These are phyloP conservation scores for Folsomia candida DNA, from an alignment of 2,888 invertebrate species.

Conservation along the genomic window DNA sequence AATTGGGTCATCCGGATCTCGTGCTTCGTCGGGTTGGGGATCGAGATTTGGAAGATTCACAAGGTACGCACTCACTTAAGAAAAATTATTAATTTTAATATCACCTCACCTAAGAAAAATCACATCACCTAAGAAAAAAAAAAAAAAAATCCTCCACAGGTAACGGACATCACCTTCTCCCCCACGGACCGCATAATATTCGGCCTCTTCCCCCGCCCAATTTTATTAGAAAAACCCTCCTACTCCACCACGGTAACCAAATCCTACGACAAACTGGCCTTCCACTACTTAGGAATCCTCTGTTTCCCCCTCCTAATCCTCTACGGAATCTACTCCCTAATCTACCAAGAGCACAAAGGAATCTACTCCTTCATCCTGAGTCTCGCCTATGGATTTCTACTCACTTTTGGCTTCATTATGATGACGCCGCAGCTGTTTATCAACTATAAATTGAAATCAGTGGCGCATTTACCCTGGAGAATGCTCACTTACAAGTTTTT, in stretches of 20 bases:
- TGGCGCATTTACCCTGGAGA: conserved; percentile 98
- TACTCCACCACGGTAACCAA: conserved; percentile 92
- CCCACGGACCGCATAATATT: conserved; percentile 70
- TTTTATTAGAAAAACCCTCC: conserved; percentile 90
- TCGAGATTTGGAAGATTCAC: conserved; percentile 99
- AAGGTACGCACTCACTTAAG: conserved; percentile 71
- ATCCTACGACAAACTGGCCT: conserved; percentile 91
- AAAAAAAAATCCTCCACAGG: no score
- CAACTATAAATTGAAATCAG: conserved; percentile 98
- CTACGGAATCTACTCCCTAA: conserved; percentile 91
- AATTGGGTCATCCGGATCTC: conserved; percentile 93
- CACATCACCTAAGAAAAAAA: no score
- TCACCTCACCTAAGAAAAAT: no score
- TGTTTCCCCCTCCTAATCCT: conserved; percentile 88
- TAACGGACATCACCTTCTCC: conserved; percentile 76
- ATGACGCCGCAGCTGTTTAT: conserved; percentile 99
- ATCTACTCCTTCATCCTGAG: conserved; percentile 98
- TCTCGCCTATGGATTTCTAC: conserved; percentile 85
- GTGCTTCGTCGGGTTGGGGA: conserved; percentile 88
- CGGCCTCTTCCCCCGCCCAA: conserved; percentile 75
- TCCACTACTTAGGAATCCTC: conserved; percentile 92
- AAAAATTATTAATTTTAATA: no score
- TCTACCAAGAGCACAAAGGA: conserved; percentile 96
- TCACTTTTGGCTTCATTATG: conserved; percentile 98
- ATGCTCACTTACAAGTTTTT: conserved; percentile 99